Conservation (phyloP, 2,113 vertebrate species). For the Egretta garzetta region DNA sequence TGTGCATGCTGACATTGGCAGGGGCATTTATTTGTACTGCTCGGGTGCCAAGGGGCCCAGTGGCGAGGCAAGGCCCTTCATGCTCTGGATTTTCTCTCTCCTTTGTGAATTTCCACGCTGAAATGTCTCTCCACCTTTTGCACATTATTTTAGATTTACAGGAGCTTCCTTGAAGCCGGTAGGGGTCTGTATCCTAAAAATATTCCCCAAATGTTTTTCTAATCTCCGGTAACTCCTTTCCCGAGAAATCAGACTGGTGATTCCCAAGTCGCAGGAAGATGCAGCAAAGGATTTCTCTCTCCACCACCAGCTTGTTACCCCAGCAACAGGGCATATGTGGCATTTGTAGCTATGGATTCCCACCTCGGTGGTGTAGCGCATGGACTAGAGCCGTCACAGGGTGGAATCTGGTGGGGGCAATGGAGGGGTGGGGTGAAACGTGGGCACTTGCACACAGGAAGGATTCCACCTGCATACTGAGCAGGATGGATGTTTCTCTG, state of each 20-base stretch:
- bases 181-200: background rate
- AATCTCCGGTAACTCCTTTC: background rate
- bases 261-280: slow-evolving; percentile 53
- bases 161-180: background rate
- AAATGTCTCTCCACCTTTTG: background rate
- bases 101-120: background rate
- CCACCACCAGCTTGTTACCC: slow-evolving; percentile 50
- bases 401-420: background rate
- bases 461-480: slow-evolving; percentile 16
- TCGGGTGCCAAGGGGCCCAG: background rate
- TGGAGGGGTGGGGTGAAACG: background rate
- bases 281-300: slow-evolving; percentile 33
- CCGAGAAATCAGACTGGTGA: background rate
- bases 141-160: background rate
- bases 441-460: background rate
- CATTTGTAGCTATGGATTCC: background rate
- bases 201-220: background rate
- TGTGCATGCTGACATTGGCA: background rate
- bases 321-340: slow-evolving; percentile 58
- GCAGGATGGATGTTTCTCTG: background rate
- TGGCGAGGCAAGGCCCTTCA: background rate
- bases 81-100: background rate
- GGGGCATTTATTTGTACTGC: background rate
- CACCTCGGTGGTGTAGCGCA: background rate
- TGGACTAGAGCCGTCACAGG: background rate